Conservation (phyloP, 92 coral and sea anemone genomes). For the Bergia sp. region DNA sequence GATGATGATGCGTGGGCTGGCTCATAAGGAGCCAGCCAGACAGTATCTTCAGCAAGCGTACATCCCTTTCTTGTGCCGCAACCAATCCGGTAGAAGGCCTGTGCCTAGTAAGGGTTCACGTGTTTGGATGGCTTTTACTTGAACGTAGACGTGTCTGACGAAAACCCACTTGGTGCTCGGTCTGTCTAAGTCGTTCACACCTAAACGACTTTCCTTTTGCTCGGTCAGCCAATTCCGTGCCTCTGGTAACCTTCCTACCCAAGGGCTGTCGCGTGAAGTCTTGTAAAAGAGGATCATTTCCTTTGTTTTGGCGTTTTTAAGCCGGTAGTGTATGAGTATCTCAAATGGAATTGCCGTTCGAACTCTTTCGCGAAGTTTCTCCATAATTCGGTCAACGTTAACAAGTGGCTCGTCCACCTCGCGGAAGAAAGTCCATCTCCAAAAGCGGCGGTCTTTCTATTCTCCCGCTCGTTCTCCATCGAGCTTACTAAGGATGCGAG, state of each 20-base stretch:
- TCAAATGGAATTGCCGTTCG: neutral
- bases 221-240: no score
- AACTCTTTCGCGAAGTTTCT: neutral
- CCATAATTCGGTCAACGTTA: neutral
- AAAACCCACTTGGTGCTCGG: neutral
- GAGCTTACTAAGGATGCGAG: constrained; percentile 4
- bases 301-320: neutral
- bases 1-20: neutral
- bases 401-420: neutral
- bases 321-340: constrained; percentile 22
- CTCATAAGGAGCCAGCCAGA: neutral
- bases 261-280: neutral
- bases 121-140: neutral
- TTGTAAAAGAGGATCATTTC: neutral
- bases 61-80: neutral
- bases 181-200: neutral
- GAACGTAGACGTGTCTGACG: neutral
- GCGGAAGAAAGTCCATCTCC: constrained; percentile 26
- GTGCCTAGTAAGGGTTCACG: neutral
- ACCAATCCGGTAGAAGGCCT: neutral
- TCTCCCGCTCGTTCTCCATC: constrained; percentile 32
- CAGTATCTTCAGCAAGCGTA: neutral
- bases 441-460: neutral
- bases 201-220: neutral
- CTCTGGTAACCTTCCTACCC: neutral